Percentiles rank a stretch among this genome's conserved stretches.
phyloP scores from a whole-genome alignment of 2,113 vertebrate species.

The Ascaphus truei region DNA sequence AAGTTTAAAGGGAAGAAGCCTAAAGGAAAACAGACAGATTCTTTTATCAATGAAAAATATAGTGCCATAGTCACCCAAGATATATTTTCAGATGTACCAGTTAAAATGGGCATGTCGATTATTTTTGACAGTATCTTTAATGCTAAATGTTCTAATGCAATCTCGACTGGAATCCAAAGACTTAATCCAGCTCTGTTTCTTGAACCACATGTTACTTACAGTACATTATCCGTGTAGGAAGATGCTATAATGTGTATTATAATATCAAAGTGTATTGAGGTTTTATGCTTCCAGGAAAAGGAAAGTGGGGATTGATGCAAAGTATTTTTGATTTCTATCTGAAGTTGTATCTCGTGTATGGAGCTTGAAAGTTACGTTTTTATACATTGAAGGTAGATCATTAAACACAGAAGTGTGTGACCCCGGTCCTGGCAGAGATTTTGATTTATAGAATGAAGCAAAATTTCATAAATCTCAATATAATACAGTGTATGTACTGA shows the following conservation, averaged over 20 bases:
- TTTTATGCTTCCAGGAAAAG: not conserved
- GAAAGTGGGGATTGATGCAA: no score
- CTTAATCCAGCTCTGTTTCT: not conserved
- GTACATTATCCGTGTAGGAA: not conserved
- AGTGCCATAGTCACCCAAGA: not conserved
- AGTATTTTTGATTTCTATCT: not conserved
- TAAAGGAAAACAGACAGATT: not conserved
- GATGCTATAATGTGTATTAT: not conserved
- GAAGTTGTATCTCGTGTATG: no score
- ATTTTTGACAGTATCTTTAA: not conserved
- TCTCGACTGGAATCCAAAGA: not conserved
- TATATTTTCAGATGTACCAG: not conserved
- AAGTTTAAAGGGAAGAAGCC: not conserved
- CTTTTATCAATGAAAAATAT: slow-evolving; percentile 14
- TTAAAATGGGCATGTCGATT: not conserved
- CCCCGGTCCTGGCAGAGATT: no score
- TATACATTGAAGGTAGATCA: no score
- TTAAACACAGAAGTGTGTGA: no score
- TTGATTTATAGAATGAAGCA: no score
- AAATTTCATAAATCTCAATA: no score
- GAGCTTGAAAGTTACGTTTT: no score
- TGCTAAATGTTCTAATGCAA: not conserved
- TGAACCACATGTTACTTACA: not conserved
- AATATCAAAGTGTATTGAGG: not conserved
- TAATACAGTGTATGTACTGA: no score